Base-by-base conservation (phyloP, 2,797 vertebrate species). In the Choloepus didactylus region DNA sequence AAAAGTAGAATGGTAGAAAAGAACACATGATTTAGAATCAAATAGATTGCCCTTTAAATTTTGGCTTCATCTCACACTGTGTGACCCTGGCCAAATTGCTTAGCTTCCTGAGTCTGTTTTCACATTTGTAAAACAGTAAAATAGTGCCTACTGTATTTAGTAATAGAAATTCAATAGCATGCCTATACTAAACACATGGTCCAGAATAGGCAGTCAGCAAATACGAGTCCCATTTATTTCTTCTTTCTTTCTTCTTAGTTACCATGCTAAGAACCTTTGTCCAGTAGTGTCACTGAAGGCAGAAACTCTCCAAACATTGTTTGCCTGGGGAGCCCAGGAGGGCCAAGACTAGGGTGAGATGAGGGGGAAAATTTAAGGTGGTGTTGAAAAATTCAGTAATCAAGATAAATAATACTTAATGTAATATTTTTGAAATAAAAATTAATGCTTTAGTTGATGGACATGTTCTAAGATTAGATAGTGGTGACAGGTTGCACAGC, bases 391-490 rank as follows among this genome's bases (percentile, higher is more conserved):
- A 64, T 49, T 88, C n/a, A n/a, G 14, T 62, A 79, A 62, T 70
- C 11, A 69, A 90, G 8, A 59, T 64, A 79, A 79, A 66, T 76
- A 94, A 67, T 49, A 51, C 76, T 82, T 66, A 80, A 80, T n/a
- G 35, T 67, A 82, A 21, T 56, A 70, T 87, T 60, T 86, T 94
- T 14, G 19, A 93, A 75, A 96, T 83, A 62, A 91, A 95, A 87
- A 90, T 21, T 19, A 82, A 77, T 83, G n/a, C 16, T 83, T 77
- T 64, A n/a, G 60, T 23, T 60, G 35, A 31, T 89, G n/a, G 84
- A 76, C 15, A 72, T 81, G 21, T 72, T 82, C 38, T 72, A 76
- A 95, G 87, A 83, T 77, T 76, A 77, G 59, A 73, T 35, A 62
- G n/a, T 75, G 29, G 46, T 18, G 60, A 67, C 77, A 15, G 27